These are phyloP conservation scores for Aurelia aurita complex sp. Pacific DNA, from an alignment of 30 jellyfish, hydroid and myxozoan genomes.

Conservation along the genomic window DNA sequence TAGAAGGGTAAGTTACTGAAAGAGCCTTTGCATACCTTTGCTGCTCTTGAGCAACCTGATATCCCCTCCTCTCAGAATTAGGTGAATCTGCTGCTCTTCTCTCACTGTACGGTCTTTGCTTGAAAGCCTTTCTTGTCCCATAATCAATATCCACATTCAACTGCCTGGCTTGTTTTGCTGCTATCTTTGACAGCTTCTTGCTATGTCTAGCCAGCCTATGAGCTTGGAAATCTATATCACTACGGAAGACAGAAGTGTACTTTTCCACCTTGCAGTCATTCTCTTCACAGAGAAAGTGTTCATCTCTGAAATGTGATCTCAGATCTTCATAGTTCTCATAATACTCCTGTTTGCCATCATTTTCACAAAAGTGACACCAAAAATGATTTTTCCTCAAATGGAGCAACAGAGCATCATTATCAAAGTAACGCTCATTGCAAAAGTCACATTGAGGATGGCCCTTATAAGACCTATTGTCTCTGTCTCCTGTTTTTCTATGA, in stretches of 20 bases:
- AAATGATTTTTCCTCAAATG: conserved; percentile 94
- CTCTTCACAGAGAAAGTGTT: conserved; percentile 91
- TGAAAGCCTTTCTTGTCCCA: conserved; percentile 49
- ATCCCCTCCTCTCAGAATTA: conserved; percentile 1
- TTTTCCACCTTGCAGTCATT: conserved; percentile 80
- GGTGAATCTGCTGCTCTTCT: not conserved
- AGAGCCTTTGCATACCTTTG: not conserved
- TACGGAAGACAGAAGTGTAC: conserved; percentile 88
- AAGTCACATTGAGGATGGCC: conserved; percentile 98
- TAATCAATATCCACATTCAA: conserved; percentile 77
- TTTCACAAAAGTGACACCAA: conserved; percentile 99
- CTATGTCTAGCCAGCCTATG: conserved; percentile 86
- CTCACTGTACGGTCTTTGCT: conserved; percentile 17
- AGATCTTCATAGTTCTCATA: conserved; percentile 75
- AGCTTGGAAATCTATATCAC: conserved; percentile 89
- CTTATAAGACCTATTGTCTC: conserved; percentile 77
- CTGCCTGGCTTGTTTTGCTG: conserved; percentile 88
- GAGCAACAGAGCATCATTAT: conserved; percentile 73
- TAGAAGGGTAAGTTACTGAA: too few relatives aligned
- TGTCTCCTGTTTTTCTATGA: conserved; percentile 89
- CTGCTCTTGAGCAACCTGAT: not conserved
- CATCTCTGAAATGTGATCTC: conserved; percentile 79
- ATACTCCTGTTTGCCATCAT: conserved; percentile 96
- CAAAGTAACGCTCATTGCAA: conserved; percentile 89
- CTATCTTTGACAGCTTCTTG: conserved; percentile 73